These are phyloP conservation scores for Mythimna lalbum DNA, from an alignment of 2,888 invertebrate genomes.

Conservation along the genomic window DNA sequence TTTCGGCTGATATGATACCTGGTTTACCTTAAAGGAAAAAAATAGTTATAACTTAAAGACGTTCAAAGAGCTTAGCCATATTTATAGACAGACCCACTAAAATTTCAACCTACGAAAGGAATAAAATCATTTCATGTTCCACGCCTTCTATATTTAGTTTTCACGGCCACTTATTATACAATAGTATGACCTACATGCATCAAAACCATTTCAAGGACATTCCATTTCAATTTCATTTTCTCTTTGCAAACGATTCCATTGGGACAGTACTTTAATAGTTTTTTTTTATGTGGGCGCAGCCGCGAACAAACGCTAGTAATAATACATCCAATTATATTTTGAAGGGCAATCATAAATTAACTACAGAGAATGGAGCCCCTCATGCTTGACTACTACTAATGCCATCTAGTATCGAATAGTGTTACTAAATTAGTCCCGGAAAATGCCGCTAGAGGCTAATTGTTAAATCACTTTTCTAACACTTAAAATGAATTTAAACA, in stretches of 20 bases:
- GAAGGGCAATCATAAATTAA: neutral
- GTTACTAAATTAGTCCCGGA: constrained; percentile 36
- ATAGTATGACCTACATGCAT: constrained; percentile 7
- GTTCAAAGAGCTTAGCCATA: neutral
- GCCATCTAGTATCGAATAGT: constrained; percentile 64
- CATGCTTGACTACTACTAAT: constrained; percentile 4
- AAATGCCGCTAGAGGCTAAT: constrained; percentile 22
- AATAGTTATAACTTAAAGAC: too few relatives aligned
- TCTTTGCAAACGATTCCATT: constrained; percentile 16
- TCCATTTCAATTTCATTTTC: constrained; percentile 25
- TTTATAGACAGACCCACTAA: neutral
- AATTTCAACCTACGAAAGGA: constrained; percentile 7
- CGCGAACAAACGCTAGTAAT: constrained; percentile 12
- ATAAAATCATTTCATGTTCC: constrained; percentile 20
- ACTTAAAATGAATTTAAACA: neutral
- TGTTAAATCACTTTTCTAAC: neutral
- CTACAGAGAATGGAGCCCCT: constrained; percentile 1
- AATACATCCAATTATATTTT: constrained; percentile 26
- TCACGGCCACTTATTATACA: constrained; percentile 9
- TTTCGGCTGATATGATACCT: too few relatives aligned
- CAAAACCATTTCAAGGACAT: constrained; percentile 38
- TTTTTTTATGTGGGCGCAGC: constrained; percentile 28
- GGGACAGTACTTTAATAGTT: constrained; percentile 1
- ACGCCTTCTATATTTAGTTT: constrained; percentile 25
- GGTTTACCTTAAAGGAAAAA: too few relatives aligned